Evolutionary conservation across 2,797 vertebrate genomes (phyloP).

Genomic region (Spheniscus humboldti): DNA sequence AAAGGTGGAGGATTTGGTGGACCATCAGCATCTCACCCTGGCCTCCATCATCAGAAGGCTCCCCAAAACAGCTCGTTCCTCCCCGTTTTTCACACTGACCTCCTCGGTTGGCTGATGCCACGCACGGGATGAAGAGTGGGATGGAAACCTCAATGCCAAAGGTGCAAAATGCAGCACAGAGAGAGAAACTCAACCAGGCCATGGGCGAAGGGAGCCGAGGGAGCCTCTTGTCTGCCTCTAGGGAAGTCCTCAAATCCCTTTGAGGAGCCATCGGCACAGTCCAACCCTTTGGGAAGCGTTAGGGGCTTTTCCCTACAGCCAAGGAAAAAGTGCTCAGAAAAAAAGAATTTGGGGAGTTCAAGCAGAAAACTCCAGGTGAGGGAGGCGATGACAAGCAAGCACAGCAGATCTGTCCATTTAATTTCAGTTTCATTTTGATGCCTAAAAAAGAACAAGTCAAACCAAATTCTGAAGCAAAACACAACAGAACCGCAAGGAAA

Average conservation of each 20-base stretch:
- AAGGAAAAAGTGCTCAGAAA: background rate
- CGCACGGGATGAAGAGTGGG: accelerated
- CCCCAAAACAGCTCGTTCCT: background rate
- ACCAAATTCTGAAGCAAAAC: background rate
- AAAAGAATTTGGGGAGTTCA: background rate
- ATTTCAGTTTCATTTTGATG: background rate
- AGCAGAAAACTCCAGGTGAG: background rate
- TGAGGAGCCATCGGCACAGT: background rate
- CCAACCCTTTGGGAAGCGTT: accelerated
- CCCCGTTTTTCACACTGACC: background rate
- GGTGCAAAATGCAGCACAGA: background rate
- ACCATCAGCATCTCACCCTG: background rate
- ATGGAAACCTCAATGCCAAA: background rate
- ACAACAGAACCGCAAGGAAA: background rate
- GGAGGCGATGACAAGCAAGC: background rate
- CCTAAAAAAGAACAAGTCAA: background rate
- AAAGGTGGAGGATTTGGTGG: background rate
- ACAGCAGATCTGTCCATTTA: background rate
- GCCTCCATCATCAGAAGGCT: background rate
- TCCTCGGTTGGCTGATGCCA: background rate
- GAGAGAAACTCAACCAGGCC: background rate
- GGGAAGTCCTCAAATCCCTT: background rate
- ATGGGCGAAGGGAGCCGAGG: accelerated
- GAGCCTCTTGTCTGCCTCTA: background rate
- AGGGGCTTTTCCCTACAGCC: background rate